Evolutionary conservation across 2,797 vertebrate genomes (phyloP).

Genomic region (Falco peregrinus): DNA sequence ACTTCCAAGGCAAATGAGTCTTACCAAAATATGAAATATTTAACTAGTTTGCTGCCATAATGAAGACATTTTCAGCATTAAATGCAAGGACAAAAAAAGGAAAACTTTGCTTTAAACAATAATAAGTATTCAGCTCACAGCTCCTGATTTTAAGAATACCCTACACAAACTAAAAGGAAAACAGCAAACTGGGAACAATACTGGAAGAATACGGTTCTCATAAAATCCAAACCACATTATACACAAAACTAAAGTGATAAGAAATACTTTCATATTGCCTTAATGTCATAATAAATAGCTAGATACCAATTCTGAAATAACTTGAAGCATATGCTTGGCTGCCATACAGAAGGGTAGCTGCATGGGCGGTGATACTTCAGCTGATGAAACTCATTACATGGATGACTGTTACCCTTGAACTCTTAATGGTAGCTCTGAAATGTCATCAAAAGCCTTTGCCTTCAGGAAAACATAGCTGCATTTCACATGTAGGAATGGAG

Average conservation of each 20-base stretch:
- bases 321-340: neutral
- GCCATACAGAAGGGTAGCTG: neutral
- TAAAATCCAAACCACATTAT: neutral
- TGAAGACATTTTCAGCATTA: neutral
- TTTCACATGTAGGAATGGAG: neutral
- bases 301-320: neutral
- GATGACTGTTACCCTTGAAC: neutral
- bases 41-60: conserved; percentile 2
- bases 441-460: neutral
- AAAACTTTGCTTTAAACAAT: neutral
- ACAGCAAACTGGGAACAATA: neutral
- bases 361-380: neutral
- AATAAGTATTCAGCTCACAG: neutral
- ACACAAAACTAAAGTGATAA: neutral
- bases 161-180: neutral
- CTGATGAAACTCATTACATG: neutral
- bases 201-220: neutral
- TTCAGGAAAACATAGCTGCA: neutral
- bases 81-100: neutral
- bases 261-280: neutral
- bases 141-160: neutral
- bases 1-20: conserved; percentile 13
- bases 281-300: neutral
- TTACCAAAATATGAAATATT: conserved; percentile 36
- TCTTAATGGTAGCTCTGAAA: neutral